A percentile compares a stretch with the other conserved stretches of the same genome.
These are phyloP conservation scores for Albula glossodonta DNA, from an alignment of 2,113 vertebrate genomes.

Conservation along the genomic window DNA sequence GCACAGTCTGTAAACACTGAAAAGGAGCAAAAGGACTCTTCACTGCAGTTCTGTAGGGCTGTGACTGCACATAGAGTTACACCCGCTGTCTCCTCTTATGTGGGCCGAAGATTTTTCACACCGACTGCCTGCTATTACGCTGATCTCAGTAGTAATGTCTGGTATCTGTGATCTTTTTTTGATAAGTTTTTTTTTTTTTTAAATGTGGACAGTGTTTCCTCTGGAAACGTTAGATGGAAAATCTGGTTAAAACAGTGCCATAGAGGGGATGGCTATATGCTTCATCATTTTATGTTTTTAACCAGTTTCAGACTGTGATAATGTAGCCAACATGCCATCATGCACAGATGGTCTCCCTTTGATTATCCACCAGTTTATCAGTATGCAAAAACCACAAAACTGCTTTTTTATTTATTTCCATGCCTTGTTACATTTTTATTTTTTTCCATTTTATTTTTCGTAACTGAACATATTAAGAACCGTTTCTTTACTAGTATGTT, in stretches of 20 bases:
- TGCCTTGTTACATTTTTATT: conserved; percentile 27
- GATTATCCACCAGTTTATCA: conserved; percentile 35
- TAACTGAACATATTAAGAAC: conserved; percentile 42
- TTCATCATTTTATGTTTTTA: not conserved
- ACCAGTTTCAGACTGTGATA: not conserved
- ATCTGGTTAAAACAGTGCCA: not conserved
- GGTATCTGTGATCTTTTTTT: not conserved
- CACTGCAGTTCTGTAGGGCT: not conserved
- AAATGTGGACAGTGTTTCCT: not conserved
- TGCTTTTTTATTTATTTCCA: conserved; percentile 25
- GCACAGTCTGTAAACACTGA: not conserved
- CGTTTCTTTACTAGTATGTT: conserved; percentile 42
- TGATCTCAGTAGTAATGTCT: not conserved
- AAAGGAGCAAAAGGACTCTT: not conserved
- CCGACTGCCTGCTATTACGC: conserved; percentile 8
- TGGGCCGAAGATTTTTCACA: not conserved
- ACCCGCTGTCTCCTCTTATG: not conserved
- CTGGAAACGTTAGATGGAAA: not conserved
- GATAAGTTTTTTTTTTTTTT: no score
- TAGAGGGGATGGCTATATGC: not conserved
- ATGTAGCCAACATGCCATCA: not conserved
- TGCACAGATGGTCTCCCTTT: conserved; percentile 48
- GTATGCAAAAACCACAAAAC: conserved; percentile 32
- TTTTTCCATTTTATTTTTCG: conserved; percentile 50
- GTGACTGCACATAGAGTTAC: not conserved